These are phyloP conservation scores for Petroica traversi DNA, from an alignment of 2,113 vertebrate genomes.

Conservation along the genomic window DNA sequence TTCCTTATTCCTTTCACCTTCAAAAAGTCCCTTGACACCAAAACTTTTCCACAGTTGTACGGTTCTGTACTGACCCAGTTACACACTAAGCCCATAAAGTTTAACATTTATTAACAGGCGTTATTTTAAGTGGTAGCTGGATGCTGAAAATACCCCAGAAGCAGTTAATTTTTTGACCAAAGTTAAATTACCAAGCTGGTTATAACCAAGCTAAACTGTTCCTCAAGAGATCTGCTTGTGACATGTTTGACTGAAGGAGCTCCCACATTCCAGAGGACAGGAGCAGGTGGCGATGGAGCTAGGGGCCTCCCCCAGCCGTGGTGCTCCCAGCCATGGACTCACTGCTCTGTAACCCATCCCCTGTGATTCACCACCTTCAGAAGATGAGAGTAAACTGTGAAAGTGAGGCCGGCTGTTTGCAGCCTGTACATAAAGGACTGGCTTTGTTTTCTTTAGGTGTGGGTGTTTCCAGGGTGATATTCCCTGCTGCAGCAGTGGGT, in stretches of 20 bases:
- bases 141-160: neutral
- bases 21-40: neutral
- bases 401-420: neutral
- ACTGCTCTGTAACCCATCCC: neutral
- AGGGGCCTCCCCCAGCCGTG: rapidly evolving
- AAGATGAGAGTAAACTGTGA: neutral
- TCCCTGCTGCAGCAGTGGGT: neutral
- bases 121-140: neutral
- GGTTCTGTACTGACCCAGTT: neutral
- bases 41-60: neutral
- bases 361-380: neutral
- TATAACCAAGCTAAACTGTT: neutral
- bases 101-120: neutral
- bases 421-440: neutral
- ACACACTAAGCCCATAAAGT: neutral
- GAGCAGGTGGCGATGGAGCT: rapidly evolving
- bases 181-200: neutral
- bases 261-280: neutral
- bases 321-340: neutral
- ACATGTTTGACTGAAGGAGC: neutral
- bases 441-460: neutral
- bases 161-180: neutral
- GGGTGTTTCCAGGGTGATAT: neutral
- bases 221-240: neutral
- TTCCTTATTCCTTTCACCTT: too few relatives aligned